Base-by-base conservation (phyloP, 1,140 invertebrate species). In the Diorhabda sublineata region DNA sequence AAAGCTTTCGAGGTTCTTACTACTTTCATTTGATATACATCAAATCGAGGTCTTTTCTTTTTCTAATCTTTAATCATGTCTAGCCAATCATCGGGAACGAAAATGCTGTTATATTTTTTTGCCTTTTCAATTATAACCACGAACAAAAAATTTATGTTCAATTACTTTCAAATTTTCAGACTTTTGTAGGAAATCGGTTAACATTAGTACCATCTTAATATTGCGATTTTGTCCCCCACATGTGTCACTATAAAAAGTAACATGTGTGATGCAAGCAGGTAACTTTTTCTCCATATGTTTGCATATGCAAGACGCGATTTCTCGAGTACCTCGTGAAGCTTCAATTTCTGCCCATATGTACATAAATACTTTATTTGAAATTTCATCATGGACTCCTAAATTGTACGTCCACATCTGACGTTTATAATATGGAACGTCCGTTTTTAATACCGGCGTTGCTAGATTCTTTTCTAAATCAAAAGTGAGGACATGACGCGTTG, bases 401-500 rank as follows among this genome's bases (percentile, higher is more conserved):
- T 68, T 71, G 41, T 68, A 68, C 11, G 64, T 66, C 65, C 68
- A 72, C 11, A 65, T 41, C 41, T 73, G 64, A 4, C 69, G 42
- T 42, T 68, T 60, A 45, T 73, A 73, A 71, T 65, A 73, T 5
- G 58, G 47, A 58, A 71, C 67, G 11, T 63, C 67, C 5, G 66
- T 71, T 43, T 65, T 65, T 4, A 71, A 44, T 9, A 58, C 57
- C 8, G 69, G 72, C 6, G 66, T 71, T 4, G 69, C 63, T 58
- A 73, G 58, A 11, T 66, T 61, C 26, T 58, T 58, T 45, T 73
- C 66, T 43, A 73, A 61, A 67, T 73, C 72, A 61, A 71, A 73
- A 44, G 47, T 42, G 4, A 59, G 41, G 5, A 61, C 62, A 42
- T 26, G 4, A n/a, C 26, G n/a, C 3, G 57, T 58, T 5, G 57